Base-by-base conservation (phyloP, 2,888 invertebrate genomes). In the Drosophila birchii region DNA sequence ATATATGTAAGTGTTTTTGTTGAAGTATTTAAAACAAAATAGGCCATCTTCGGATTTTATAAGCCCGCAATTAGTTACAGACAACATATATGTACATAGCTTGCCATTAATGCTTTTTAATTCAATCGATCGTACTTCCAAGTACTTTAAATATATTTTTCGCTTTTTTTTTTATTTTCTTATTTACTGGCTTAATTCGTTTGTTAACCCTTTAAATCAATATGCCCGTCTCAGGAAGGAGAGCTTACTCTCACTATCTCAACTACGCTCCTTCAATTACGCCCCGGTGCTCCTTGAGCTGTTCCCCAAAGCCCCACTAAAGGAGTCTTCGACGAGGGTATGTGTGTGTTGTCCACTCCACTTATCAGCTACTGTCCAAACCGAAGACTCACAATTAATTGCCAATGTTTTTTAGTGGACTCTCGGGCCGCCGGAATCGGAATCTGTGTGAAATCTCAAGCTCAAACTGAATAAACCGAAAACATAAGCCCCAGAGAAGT, bases 361-460 rank as follows among this genome's bases (percentile, higher is more conserved):
- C 76, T 85, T 86, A 86, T 86, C 85, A 78, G 87, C 87, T 79
- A 87, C 85, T 85, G 82, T 80, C 87, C 78, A 77, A 78, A 74
- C 75, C 80, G 78, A 80, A 67, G 80, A 75, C 78, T 80, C 78
- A 78, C 83, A 86, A 86, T 87, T 86, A 86, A 87, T 86, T 86
- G 86, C 83, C 86, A 82, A 87, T 86, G 81, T 86, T 81, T 79
- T 86, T 79, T 80, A 54, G 66, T 68, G 51, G 47, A 49, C 61
- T 60, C 43, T 57, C 47, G 39, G 76, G 80, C 71, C 74, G 74
- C 68, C 78, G 78, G 69, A 80, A 80, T 81, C 77, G 84, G 78
- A 84, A 84, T 84, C 84, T 84, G 84, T 86, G 86, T 86, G 86
- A 84, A 84, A 84, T 84, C 84, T 84, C 72, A 71, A 78, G 83